These are phyloP conservation scores for Apomyelois bistriatella DNA, from an alignment of 2,888 invertebrate species.

Conservation along the genomic window DNA sequence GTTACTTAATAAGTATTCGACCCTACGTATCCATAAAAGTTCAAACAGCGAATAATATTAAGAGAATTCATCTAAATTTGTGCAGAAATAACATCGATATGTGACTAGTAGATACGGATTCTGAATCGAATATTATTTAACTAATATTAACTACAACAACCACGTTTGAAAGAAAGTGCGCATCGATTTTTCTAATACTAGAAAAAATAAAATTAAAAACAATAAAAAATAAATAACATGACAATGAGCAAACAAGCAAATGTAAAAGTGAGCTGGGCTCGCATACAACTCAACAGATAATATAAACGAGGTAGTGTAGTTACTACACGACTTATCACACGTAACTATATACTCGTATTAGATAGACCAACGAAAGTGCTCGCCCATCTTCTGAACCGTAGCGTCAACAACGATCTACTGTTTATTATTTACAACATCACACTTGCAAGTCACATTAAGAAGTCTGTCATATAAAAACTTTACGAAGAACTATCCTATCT, in stretches of 20 bases:
- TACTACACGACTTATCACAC: constrained; percentile 73
- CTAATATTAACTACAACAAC: constrained; percentile 39
- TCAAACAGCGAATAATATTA: constrained; percentile 22
- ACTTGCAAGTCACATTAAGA: constrained; percentile 75
- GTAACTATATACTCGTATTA: constrained; percentile 37
- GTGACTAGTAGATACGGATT: constrained; percentile 62
- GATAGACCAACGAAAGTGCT: constrained; percentile 41
- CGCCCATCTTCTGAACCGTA: constrained; percentile 35
- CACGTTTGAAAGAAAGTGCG: constrained; percentile 37
- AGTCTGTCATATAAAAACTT: constrained; percentile 74
- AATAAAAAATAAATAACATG: constrained; percentile 47
- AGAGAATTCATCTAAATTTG: constrained; percentile 39
- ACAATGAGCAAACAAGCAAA: constrained; percentile 65
- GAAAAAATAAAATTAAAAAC: constrained; percentile 46
- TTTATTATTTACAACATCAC: constrained; percentile 70
- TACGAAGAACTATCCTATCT: constrained; percentile 62
- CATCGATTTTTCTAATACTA: constrained; percentile 58
- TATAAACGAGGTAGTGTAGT: constrained; percentile 75
- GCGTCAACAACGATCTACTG: constrained; percentile 42
- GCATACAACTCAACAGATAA: constrained; percentile 46
- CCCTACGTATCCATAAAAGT: constrained; percentile 37
- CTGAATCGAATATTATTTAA: constrained; percentile 44
- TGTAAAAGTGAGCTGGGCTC: constrained; percentile 69
- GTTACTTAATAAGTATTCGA: constrained; percentile 26
- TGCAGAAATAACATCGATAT: constrained; percentile 48